phyloP scores from a whole-genome alignment of 2,113 vertebrate genomes.

The Stigmatopora nigra region DNA sequence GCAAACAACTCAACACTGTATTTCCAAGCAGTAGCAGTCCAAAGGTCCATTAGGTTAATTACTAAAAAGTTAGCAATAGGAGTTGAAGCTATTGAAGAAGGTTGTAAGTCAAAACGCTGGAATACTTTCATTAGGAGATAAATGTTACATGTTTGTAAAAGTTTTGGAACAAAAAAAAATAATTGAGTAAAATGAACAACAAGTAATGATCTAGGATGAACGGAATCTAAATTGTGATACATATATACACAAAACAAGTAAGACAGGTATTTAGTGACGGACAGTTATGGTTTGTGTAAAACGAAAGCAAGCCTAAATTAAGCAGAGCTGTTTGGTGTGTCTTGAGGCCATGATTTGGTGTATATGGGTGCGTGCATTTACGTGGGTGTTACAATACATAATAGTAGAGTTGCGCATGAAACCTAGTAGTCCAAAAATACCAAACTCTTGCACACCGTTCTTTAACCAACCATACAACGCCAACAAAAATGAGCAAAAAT shows the following conservation, averaged over 20 bases:
- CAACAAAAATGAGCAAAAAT: no score
- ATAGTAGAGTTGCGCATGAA: constrained; percentile 63
- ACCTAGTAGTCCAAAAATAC: constrained; percentile 33
- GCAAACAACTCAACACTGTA: neutral
- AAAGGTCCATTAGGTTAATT: neutral
- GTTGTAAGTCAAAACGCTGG: neutral
- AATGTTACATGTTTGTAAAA: no score
- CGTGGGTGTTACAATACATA: constrained; percentile 53
- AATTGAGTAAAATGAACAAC: no score
- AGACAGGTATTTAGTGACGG: constrained; percentile 65
- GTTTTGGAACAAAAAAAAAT: no score
- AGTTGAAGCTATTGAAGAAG: neutral
- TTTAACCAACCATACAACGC: no score
- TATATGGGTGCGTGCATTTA: constrained; percentile 15
- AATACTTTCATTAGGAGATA: neutral
- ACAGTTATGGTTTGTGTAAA: constrained; percentile 54
- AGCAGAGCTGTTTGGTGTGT: constrained; percentile 48
- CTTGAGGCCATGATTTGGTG: constrained; percentile 39
- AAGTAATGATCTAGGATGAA: no score
- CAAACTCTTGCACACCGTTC: neutral
- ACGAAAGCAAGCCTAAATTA: constrained; percentile 55
- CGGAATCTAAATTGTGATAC: no score
- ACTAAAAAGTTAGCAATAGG: neutral
- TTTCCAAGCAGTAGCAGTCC: neutral
- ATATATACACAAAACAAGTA: constrained; percentile 42